These are phyloP conservation scores for Clitarchus hookeri DNA, from an alignment of 2,888 invertebrate species.

Conservation along the genomic window DNA sequence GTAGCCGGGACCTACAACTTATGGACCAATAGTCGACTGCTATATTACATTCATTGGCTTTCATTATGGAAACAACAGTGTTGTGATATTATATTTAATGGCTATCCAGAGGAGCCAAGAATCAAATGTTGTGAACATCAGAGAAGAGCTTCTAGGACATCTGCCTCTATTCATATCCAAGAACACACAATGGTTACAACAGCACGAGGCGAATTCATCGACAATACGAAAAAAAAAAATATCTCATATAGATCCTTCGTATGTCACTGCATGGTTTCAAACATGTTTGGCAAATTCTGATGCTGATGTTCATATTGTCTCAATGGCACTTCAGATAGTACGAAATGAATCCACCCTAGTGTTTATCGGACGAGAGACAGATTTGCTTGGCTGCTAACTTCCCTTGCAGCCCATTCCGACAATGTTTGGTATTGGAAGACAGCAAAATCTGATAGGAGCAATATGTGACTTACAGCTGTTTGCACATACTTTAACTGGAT, in stretches of 20 bases:
- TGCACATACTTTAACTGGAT: not conserved
- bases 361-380: not conserved
- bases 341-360: too few species aligned
- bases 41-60: not conserved
- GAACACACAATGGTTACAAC: not conserved
- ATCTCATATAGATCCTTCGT: not conserved
- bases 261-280: not conserved
- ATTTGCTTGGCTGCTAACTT: not conserved
- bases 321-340: not conserved
- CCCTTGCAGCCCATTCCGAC: not conserved
- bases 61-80: not conserved
- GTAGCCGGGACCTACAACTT: too few species aligned
- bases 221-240: not conserved
- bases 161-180: not conserved
- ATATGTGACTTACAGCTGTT: not conserved
- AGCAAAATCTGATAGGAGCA: not conserved
- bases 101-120: too few species aligned
- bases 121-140: not conserved
- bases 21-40: too few species aligned
- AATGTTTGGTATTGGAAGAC: not conserved
- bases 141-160: not conserved
- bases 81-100: slow-evolving; percentile 17
- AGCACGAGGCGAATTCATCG: not conserved
- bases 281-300: slow-evolving; percentile 1
- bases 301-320: not conserved